phyloP scores from a whole-genome alignment of 2,113 vertebrate genomes.

The Danio rerio region GRCz12tu NC_133176.1:16964501-16965000 shows the following conservation, averaged over 20 bases:
- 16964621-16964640: constrained; percentile 65
- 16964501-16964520: background rate
- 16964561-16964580: background rate
- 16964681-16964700: constrained; percentile 58
- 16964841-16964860: constrained; percentile 9
- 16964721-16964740: constrained; percentile 26
- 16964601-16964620: constrained; percentile 52
- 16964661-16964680: constrained; percentile 63
- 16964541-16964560: constrained; percentile 2
- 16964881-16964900: background rate
- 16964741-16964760: constrained; percentile 35
- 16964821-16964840: constrained; percentile 1
- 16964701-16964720: constrained; percentile 51
- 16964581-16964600: background rate
- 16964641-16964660: constrained; percentile 70
- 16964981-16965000: constrained; percentile 43
- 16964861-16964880: background rate
- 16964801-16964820: constrained; percentile 31
- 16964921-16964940: background rate
- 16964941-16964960: background rate
- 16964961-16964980: background rate
- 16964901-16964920: background rate
- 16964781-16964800: constrained; percentile 21
- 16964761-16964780: constrained; percentile 35
- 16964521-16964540: background rate